phyloP scores from a whole-genome alignment of 2,797 vertebrate genomes.

The Sebastes umbrosus region DNA sequence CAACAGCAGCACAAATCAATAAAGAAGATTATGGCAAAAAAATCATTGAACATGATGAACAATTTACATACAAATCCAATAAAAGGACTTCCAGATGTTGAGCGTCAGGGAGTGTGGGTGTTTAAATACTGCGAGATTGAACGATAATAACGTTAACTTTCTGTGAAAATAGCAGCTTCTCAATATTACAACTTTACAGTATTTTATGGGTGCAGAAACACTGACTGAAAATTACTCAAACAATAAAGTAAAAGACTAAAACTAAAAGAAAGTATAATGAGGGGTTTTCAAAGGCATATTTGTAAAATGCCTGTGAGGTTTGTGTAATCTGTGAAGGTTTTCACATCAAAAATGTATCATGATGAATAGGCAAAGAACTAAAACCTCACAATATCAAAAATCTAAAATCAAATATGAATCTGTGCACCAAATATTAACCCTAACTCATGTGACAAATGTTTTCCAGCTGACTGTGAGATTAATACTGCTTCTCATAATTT shows the following conservation, averaged over 20 bases:
- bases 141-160: neutral
- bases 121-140: neutral
- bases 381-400: neutral
- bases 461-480: neutral
- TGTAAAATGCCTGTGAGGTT: neutral
- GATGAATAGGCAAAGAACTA: neutral
- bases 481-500: neutral
- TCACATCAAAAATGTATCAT: neutral
- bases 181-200: neutral
- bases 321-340: neutral
- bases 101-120: neutral
- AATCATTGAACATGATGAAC: neutral
- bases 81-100: neutral
- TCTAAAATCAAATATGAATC: neutral
- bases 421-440: neutral
- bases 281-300: neutral
- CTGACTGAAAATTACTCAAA: neutral
- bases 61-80: neutral
- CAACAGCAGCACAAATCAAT: neutral
- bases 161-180: neutral
- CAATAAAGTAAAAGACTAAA: neutral
- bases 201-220: neutral
- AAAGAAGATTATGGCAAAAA: neutral
- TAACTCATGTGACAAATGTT: neutral
- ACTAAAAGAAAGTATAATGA: neutral